Evolutionary conservation across 2,113 vertebrate species (phyloP).

Genomic region (Ammodramus savannarum): DNA sequence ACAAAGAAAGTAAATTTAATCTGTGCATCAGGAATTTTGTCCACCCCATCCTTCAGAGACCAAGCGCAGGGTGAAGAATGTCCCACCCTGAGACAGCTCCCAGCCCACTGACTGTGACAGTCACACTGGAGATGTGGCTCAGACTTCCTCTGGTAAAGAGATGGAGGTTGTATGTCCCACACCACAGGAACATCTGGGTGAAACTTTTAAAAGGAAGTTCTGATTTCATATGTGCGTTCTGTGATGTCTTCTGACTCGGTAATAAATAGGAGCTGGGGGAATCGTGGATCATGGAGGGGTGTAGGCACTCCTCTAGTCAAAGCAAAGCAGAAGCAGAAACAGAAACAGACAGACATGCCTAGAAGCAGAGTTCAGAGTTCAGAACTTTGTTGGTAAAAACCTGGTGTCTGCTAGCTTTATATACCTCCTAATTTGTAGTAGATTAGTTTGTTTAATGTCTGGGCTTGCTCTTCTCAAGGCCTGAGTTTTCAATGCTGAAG

Average conservation of each 20-base stretch:
- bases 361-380: neutral
- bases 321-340: neutral
- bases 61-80: accelerated
- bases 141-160: neutral
- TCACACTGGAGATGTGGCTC: accelerated
- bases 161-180: neutral
- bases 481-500: neutral
- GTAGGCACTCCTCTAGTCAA: neutral
- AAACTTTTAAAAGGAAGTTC: neutral
- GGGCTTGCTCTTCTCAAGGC: neutral
- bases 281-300: neutral
- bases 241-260: neutral
- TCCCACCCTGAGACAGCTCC: neutral
- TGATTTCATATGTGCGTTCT: neutral
- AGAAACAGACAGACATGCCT: neutral
- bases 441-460: neutral
- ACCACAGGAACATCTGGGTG: neutral
- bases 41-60: neutral
- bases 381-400: neutral
- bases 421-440: neutral
- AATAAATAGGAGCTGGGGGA: neutral
- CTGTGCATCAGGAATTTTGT: neutral
- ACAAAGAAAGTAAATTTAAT: neutral
- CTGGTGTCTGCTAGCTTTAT: neutral
- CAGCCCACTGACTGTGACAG: neutral